Conservation (phyloP, 2,113 vertebrate genomes). For the Petromus typicus region DNA sequence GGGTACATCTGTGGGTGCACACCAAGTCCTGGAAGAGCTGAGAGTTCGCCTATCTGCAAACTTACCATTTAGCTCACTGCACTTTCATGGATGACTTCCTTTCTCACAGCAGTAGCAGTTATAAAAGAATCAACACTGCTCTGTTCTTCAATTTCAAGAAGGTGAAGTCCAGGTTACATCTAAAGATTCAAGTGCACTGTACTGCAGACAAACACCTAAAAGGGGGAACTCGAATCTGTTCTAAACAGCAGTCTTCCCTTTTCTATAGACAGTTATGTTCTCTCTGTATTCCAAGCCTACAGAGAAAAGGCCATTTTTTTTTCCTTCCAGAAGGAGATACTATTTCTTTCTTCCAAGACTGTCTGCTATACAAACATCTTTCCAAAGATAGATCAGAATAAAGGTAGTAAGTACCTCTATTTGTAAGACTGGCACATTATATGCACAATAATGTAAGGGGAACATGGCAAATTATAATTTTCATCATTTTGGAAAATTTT, state of each 20-base stretch:
- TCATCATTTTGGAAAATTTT: background rate
- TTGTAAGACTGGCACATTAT: background rate
- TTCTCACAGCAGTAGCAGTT: background rate
- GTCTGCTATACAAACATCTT: background rate
- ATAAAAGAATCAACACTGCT: background rate
- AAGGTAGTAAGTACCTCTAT: background rate
- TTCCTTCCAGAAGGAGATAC: background rate
- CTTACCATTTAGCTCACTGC: background rate
- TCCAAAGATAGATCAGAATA: slow-evolving; percentile 3
- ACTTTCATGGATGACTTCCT: background rate
- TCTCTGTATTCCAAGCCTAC: background rate
- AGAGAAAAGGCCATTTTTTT: background rate
- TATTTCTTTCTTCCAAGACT: background rate
- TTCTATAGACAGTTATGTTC: background rate
- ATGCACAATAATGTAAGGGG: background rate
- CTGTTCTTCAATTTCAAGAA: background rate
- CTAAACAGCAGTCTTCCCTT: background rate
- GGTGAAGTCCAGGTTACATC: background rate
- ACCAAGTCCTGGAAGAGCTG: background rate
- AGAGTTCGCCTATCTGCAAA: background rate
- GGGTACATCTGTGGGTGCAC: background rate
- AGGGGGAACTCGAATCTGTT: background rate
- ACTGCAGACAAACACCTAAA: background rate
- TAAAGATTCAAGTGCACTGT: background rate
- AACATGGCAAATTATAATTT: background rate